Base-by-base conservation (phyloP, 2,888 invertebrate genomes). In the Oxyscelio sp. region DNA sequence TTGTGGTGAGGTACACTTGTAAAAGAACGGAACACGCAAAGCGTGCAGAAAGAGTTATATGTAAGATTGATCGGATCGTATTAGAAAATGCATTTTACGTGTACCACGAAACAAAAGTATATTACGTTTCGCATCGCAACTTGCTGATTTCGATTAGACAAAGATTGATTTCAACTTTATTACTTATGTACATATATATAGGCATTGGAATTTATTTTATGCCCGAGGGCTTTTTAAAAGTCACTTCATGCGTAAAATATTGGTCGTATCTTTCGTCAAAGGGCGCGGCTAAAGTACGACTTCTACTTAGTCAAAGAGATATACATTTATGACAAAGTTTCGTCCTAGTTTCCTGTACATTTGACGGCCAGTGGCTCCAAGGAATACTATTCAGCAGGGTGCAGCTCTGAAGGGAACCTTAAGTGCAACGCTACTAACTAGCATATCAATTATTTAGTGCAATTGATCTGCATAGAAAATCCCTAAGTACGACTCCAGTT, bases 391-490 rank as follows among this genome's bases (percentile, higher is more conserved):
- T 50, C 50, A n/a, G 11, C n/a, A 31, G 50, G 24, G 31, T 22
- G 52, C 34, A 24, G 19, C 50, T 66, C 27, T 77, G 34, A 70
- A 78, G 56, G 74, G 63, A 65, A 15, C 78, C 31, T 80, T 68
- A 68, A 74, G 74, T 74, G 74, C 66, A 66, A 34, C 50, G 61
- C 54, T 50, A 40, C 50, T 61, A 68, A 73, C 63, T 71, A 79
- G 15, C 74, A 17, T 74, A 66, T 81, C 81, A 74, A 81, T 81
- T 81, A 81, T 81, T 81, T 61, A 81, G 54, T 54, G 40, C 59
- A 52, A 74, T 31, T 52, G 74, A 71, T 65, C 52, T 54, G 19
- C 31, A 40, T 22, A 27, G 43, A 80, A 73, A 66, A 80, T 79
- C 70, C 71, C 56, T 43, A 48, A 48, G 63, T 54, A 38, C 48